Base-by-base conservation (phyloP, 2,113 vertebrate species). In the Peromyscus polionotus region DNA sequence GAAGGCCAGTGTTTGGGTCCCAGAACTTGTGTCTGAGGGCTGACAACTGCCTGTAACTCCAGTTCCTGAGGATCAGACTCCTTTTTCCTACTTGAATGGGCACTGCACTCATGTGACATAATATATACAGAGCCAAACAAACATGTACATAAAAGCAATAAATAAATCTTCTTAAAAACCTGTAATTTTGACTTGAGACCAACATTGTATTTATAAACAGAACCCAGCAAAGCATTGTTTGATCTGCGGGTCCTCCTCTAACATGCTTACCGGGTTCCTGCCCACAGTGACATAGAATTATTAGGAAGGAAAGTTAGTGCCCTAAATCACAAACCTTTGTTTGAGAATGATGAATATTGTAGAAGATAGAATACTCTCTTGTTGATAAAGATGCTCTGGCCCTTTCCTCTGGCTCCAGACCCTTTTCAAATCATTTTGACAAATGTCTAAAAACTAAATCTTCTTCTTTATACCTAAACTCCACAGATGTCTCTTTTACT, bases 131-230 rank as follows among this genome's bases (percentile, higher is more conserved):
- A 45, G 39, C 12, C 24, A 28, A 24, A 77, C 12, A 22, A 20
- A 48, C 1, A 51, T 28, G 63, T 1, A 20, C 83, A 36, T 36
- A 20, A 48, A 9, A 67, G 1, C 67, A 13, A 36, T 13, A 13
- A 84, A 67, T 48, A 6, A 22, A 36, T 48, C 17, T 45, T 61
- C 3, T 42, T 86, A 45, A 48, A 86, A 45, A 33, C 28, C 31
- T 68, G 1, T 13, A 19, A 73, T 84, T 92, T 94, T 97, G 76
- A 91, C 7, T n/a, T 94, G 77, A 14, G 90, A 93, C 57, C 70
- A 31, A 28, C n/a, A 67, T 88, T 90, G 33, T 93, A 4, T 75
- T 97, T 90, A 84, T 59, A 96, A 63, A 95, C 16, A 88, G 20
- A 54, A 39, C 0, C 26, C 24, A 26, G 57, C 1, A 92, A 59